Conservation (phyloP, 2,113 vertebrate species). For the Nerophis ophidion region DNA sequence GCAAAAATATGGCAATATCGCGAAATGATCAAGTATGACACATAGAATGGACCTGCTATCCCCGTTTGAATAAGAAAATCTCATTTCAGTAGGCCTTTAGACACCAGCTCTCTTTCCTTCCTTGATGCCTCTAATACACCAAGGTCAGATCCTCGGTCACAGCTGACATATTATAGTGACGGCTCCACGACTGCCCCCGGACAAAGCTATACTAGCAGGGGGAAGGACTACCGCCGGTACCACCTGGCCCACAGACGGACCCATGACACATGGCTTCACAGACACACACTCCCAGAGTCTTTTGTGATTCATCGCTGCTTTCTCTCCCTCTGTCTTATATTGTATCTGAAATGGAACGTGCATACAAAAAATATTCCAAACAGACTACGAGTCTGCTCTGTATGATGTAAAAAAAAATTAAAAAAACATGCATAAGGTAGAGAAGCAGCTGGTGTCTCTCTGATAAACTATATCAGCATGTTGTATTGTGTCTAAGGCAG, state of each 20-base stretch:
- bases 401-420: too few relatives aligned
- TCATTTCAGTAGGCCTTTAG: too few relatives aligned
- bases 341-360: not conserved
- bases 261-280: conserved; percentile 36
- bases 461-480: too few relatives aligned
- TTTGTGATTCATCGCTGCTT: not conserved
- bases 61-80: too few relatives aligned
- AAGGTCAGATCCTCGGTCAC: conserved; percentile 1
- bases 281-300: conserved; percentile 10
- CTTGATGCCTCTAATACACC: too few relatives aligned
- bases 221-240: conserved; percentile 31
- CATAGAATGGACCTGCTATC: too few relatives aligned
- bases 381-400: too few relatives aligned
- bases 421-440: too few relatives aligned
- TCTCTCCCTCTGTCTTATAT: not conserved
- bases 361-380: not conserved
- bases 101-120: not conserved
- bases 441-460: too few relatives aligned
- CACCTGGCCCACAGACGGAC: conserved; percentile 43
- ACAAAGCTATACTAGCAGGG: conserved; percentile 15
- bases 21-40: too few relatives aligned
- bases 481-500: too few relatives aligned
- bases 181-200: conserved; percentile 41
- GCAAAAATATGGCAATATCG: too few relatives aligned
- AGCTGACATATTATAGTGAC: conserved; percentile 33